phyloP scores from a whole-genome alignment of 2,888 invertebrate species.

The Didymodactylos carnosus region DNA sequence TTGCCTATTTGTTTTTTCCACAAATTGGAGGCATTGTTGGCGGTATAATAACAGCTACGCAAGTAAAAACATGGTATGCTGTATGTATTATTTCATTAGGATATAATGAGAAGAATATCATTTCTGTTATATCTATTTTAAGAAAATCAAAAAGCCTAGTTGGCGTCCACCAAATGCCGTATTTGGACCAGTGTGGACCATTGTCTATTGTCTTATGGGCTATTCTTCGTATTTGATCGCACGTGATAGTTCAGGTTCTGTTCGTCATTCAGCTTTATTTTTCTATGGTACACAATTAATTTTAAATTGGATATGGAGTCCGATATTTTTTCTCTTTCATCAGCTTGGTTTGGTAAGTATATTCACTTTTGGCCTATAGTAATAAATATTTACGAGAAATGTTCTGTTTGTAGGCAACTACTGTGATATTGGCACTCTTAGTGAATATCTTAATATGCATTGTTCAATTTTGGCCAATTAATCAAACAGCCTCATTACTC shows the following conservation, averaged over 20 bases:
- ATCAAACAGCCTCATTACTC: neutral
- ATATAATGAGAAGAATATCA: too few species aligned
- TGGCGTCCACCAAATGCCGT: neutral
- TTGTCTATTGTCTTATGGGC: neutral
- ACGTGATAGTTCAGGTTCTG: neutral
- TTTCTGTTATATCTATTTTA: too few species aligned
- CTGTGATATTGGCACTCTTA: neutral
- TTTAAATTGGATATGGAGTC: neutral
- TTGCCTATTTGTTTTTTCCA: neutral
- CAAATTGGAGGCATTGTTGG: neutral
- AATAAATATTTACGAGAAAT: too few species aligned
- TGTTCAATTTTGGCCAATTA: neutral
- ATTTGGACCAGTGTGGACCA: neutral
- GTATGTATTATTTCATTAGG: neutral
- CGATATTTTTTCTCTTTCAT: neutral
- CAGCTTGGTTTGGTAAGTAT: neutral
- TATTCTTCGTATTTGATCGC: neutral
- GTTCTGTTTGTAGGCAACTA: neutral
- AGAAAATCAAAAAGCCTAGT: neutral
- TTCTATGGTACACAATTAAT: neutral
- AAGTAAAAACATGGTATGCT: neutral
- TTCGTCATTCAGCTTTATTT: neutral
- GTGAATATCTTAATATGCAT: neutral
- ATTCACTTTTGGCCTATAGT: neutral
- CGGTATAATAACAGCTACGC: neutral